Base-by-base conservation (phyloP, 1,140 invertebrate genomes). In the Amphibalanus amphitrite region DNA sequence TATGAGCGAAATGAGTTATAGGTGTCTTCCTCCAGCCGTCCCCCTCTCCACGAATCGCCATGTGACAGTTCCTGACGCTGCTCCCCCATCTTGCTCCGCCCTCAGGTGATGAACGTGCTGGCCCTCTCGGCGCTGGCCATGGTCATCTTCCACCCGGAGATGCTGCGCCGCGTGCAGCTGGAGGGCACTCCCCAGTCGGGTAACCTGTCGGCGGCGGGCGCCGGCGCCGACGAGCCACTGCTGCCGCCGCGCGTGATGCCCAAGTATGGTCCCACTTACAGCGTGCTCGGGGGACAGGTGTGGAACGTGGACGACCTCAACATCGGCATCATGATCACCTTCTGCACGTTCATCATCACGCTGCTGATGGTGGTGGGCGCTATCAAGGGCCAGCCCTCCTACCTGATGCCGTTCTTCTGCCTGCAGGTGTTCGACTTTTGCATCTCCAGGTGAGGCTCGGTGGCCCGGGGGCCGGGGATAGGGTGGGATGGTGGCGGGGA, bases 361-460 rank as follows among this genome's bases (percentile, higher is more conserved):
- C 79, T 91, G 47, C 84, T 91, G 80, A 85, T 93, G 83, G 86
- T 92, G 29, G 92, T 91, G 80, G 91, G 90, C 72, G 87, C 89
- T 8, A 83, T 89, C 26, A 86, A 90, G 78, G 89, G 87, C 65
- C 89, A 89, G 77, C 89, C 90, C 0, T 87, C 86, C 0, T 90
- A 91, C 78, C 79, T 94, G 69, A 83, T 93, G 81, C 91, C 91
- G 3, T 93, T 92, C 82, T 93, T 93, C 82, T 91, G 90, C 76
- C 83, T 93, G 1, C 90, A 92, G 82, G 85, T 93, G 64, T 92
- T 93, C 79, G 90, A 93, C 81, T 93, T 93, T 81, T 90, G 89
- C 74, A 88, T 93, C 72, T 89, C 88, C 70, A 87, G 88, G 89
- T 90, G 81, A 86, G 84, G 15, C 33, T 38, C 33, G n/a, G n/a